Base-by-base conservation (phyloP, 2,888 invertebrate species). In the Apantesis nais region DNA sequence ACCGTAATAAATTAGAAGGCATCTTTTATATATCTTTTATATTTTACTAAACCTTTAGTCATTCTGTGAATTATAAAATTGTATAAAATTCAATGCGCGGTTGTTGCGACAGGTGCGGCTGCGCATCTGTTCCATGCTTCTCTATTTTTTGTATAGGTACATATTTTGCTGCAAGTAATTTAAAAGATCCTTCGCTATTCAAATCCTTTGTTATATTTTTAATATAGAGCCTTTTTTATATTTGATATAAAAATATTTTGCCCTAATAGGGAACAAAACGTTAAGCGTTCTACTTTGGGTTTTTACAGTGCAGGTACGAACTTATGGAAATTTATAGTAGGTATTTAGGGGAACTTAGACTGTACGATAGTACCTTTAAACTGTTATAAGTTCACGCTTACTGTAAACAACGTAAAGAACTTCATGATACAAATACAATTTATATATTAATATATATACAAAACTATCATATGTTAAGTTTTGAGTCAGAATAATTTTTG, bases 41-140 rank as follows among this genome's bases (percentile, higher is more conserved):
- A 29, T 58, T 16, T 58, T 29, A 58, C 16, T 16, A 62, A 62
- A 25, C 62, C 19, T n/a, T 58, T 58, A 39, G 14, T 25, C 11
- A 25, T 25, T 25, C 34, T 34, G 29, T n/a, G 19, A 65, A 37
- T 68, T 72, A 75, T 76, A 75, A 80, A 78, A 76, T 70, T 69
- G 74, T 73, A 76, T 74, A 68, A 70, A 66, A 70, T 70, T 52
- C 31, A 29, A 44, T 65, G 64, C 70, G 70, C 78, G 67, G 73
- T 71, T 70, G 68, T 70, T 71, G 58, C 80, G 85, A 79, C 88
- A 88, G 88, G 86, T 88, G 88, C 79, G 76, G 69, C 2, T 7
- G 74, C 66, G 68, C 88, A 86, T 81, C 88, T 87, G 88, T 77
- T 70, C 62, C 55, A n/a, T 60, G 60, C 12, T 39, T 44, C 71